A percentile compares a stretch with the other conserved stretches of the same genome.
Conservation (phyloP, 2,113 vertebrate species). For the Onychostruthus taczanowskii region DNA sequence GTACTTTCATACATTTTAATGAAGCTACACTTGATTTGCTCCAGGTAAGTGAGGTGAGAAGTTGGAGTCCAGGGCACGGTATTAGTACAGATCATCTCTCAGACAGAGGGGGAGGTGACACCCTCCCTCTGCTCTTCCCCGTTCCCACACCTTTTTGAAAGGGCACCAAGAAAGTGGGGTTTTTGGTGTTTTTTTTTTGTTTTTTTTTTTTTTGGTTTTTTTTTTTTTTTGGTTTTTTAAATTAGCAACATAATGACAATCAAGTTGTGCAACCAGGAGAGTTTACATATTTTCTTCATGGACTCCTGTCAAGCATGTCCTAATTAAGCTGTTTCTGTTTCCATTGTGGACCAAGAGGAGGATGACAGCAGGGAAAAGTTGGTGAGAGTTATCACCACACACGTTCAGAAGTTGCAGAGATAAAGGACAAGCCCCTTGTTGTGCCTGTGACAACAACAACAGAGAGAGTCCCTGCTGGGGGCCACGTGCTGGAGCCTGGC, state of each 20-base stretch:
- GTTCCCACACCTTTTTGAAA: neutral
- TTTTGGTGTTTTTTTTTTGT: too few relatives aligned
- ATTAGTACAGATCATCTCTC: neutral
- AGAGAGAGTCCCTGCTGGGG: neutral
- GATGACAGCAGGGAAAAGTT: constrained; percentile 18
- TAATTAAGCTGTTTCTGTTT: constrained; percentile 47
- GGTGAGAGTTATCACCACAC: constrained; percentile 8
- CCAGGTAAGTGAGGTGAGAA: neutral
- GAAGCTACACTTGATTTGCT: neutral
- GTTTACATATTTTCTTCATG: neutral
- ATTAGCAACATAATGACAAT: neutral
- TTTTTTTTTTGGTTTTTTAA: neutral
- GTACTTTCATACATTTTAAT: constrained; percentile 37
- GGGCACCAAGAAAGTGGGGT: neutral
- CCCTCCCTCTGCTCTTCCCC: neutral
- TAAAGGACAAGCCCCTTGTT: constrained; percentile 26
- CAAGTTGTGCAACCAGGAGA: fast-evolving
- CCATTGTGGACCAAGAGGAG: neutral
- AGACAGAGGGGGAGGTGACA: neutral
- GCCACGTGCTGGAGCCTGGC: neutral
- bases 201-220: neutral
- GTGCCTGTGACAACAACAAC: constrained; percentile 22
- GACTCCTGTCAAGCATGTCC: neutral
- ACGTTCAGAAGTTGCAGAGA: constrained; percentile 13
- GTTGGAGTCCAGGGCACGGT: neutral